Evolutionary conservation across 2,113 vertebrate species (phyloP).

Genomic region (Chloropsis hardwickii): DNA sequence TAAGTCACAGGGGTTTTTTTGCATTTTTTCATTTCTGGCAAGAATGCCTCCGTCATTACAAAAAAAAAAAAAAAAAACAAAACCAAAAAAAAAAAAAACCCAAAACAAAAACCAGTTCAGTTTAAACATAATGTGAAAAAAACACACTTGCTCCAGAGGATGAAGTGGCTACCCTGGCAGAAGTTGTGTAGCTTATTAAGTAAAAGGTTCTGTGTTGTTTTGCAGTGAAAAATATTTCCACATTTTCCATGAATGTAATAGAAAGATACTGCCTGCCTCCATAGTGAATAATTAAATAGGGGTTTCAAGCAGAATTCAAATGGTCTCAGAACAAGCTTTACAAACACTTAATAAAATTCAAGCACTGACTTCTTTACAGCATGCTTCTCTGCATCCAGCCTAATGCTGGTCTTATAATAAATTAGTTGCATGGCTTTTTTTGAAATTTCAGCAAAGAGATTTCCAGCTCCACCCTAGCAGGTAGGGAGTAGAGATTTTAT

Average conservation of each 20-base stretch:
- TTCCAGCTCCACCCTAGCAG: not conserved
- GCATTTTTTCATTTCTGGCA: not conserved
- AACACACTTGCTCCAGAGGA: not conserved
- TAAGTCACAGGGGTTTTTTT: not conserved
- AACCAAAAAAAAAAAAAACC: not conserved
- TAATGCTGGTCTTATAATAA: not conserved
- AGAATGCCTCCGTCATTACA: not conserved
- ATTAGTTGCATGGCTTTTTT: not conserved
- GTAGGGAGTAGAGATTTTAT: not conserved
- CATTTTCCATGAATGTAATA: not conserved
- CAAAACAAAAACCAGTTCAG: not conserved
- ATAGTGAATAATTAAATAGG: not conserved
- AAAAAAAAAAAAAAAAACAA: not conserved
- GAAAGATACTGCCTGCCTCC: not conserved
- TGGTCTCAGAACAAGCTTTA: not conserved
- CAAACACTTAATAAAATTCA: not conserved
- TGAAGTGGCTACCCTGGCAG: not conserved
- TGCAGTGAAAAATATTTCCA: not conserved
- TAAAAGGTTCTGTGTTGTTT: not conserved
- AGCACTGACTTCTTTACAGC: not conserved
- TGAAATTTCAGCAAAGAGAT: not conserved
- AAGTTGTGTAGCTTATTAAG: not conserved
- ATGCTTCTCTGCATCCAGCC: not conserved
- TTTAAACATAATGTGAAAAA: not conserved
- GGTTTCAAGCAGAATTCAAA: not conserved